Conservation (phyloP, 30 jellyfish, hydroid and myxozoan genomes). For the Phacellophora camtschatica region DNA sequence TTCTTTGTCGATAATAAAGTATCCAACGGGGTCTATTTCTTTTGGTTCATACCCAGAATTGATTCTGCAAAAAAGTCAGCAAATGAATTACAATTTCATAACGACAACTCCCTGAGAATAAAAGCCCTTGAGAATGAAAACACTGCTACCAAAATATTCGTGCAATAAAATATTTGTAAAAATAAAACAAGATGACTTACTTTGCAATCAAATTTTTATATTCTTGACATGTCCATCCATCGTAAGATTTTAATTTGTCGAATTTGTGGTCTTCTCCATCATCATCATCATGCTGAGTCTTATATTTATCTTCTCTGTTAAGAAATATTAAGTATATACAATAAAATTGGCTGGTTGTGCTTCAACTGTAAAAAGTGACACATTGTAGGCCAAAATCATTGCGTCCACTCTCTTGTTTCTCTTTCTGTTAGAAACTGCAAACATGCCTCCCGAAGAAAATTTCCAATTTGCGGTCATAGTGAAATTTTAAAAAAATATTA, state of each 20-base stretch:
- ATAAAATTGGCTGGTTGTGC: neutral
- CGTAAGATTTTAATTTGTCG: constrained; percentile 61
- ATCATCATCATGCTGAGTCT: constrained; percentile 30
- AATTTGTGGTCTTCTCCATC: constrained; percentile 40
- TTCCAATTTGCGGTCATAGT: too few relatives aligned
- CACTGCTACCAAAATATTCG: too few relatives aligned
- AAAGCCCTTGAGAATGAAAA: too few relatives aligned
- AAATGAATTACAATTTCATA: too few relatives aligned
- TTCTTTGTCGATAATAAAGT: constrained; percentile 74
- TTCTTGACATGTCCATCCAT: constrained; percentile 70
- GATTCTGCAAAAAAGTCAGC: constrained; percentile 20
- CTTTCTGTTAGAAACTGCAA: neutral
- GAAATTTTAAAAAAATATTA: too few relatives aligned
- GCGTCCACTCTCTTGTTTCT: neutral
- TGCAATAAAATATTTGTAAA: too few relatives aligned
- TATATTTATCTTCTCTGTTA: neutral
- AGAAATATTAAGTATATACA: neutral
- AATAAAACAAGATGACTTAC: too few relatives aligned
- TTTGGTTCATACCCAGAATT: constrained; percentile 57
- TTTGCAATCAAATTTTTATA: constrained; percentile 46
- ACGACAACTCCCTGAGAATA: too few relatives aligned
- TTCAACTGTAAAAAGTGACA: neutral
- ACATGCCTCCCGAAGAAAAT: too few relatives aligned
- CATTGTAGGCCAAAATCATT: neutral
- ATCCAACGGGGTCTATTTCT: constrained; percentile 85